These are phyloP conservation scores for Yponomeuta evonymella DNA, from an alignment of 2,888 invertebrate species.

Conservation along the genomic window DNA sequence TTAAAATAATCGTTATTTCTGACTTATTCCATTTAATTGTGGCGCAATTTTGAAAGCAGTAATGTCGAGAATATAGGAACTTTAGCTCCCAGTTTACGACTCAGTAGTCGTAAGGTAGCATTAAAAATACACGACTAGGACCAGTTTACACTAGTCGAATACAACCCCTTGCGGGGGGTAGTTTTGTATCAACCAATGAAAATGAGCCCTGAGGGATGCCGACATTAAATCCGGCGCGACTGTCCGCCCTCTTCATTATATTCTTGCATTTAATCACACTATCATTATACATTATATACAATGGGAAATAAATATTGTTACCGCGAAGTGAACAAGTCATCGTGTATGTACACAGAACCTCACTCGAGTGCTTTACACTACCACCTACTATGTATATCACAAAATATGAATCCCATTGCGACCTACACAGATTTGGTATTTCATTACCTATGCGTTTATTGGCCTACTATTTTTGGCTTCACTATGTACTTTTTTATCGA, in stretches of 20 bases:
- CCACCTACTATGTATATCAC: constrained; percentile 47
- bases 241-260: constrained; percentile 20
- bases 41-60: too few species aligned
- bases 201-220: background rate
- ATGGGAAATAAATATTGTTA: constrained; percentile 69
- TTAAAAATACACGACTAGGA: too few species aligned
- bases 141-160: too few species aligned
- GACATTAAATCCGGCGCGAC: background rate
- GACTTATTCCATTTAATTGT: too few species aligned
- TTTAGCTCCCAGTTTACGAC: too few species aligned
- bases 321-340: constrained; percentile 45
- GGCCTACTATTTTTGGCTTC: constrained; percentile 70
- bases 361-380: constrained; percentile 25
- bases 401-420: constrained; percentile 50
- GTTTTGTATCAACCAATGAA: background rate
- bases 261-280: constrained; percentile 12
- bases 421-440: constrained; percentile 28
- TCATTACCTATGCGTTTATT: constrained; percentile 28
- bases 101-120: too few species aligned
- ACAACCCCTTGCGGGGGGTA: too few species aligned
- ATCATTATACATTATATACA: constrained; percentile 71
- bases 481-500: constrained; percentile 34
- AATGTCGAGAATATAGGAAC: too few species aligned
- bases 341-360: constrained; percentile 63
- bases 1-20: too few species aligned